Percentiles rank a stretch among this genome's conserved stretches.
phyloP scores from a whole-genome alignment of 2,797 vertebrate species.

The Psittacula echo region DNA sequence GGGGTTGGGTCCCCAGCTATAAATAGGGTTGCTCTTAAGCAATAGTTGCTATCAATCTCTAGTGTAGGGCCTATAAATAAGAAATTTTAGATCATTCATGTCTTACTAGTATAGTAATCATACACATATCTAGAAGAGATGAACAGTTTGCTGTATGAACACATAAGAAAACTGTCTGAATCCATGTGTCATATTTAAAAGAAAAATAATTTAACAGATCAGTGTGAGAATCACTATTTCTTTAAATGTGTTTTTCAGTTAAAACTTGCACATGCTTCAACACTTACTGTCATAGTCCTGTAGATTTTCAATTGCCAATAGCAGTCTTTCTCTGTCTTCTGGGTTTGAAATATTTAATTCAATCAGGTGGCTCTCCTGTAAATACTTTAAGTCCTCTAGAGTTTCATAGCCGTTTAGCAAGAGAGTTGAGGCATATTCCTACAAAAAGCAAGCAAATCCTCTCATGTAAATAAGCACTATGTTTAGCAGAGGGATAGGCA shows the following conservation, averaged over 20 bases:
- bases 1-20: neutral
- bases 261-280: neutral
- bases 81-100: neutral
- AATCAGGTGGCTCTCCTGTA: conserved; percentile 86
- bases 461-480: neutral
- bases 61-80: neutral
- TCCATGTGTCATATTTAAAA: neutral
- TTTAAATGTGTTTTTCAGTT: neutral
- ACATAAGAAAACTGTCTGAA: neutral
- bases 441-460: neutral
- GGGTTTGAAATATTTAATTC: conserved; percentile 89
- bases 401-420: conserved; percentile 89
- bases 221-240: neutral
- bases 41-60: neutral
- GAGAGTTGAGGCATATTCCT: conserved; percentile 87
- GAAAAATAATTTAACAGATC: neutral
- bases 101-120: neutral
- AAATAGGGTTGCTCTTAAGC: neutral
- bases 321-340: conserved; percentile 85
- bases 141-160: neutral
- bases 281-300: conserved; percentile 86
- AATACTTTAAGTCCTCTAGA: conserved; percentile 87
- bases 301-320: conserved; percentile 84
- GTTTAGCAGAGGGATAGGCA: neutral
- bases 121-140: neutral